Base-by-base conservation (phyloP, 1,140 invertebrate genomes). In the Drosophila kanapiae region DNA sequence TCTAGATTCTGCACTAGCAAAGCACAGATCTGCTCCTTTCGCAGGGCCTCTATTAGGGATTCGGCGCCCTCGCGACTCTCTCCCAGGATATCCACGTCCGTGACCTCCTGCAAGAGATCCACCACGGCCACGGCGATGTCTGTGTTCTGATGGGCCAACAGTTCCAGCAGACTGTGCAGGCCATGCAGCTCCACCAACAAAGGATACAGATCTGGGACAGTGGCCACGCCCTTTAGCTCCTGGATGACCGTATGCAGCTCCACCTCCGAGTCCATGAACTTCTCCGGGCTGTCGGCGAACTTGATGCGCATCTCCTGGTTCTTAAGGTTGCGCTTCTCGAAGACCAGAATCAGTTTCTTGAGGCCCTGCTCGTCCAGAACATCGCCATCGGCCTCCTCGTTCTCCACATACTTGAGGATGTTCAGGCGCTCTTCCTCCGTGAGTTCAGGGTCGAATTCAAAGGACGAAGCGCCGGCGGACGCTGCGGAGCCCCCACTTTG, bases 271-370 rank as follows among this genome's bases (percentile, higher is more conserved):
- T 99, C 99, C 98, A 99, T 99, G 93, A 99, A 99, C 93, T 99
- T 99, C 92, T 99, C 97, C 43, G 99, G 98, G 81, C 97, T 96
- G 93, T 99, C 99, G 4, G 98, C 97, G 94, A 98, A 99, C 93
- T 99, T 99, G 1, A 99, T 99, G 81, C 99, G 95, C 96, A 99
- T 98, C 94, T 99, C 99, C 92, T 99, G 97, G 93, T 99, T 99
- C 93, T 96, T 98, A 0, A 99, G 94, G 45, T 97, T 96, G 91
- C 97, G 95, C 91, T 99, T 99, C 91, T 99, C 99, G 94, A 99
- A 99, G 49, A 97, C 94, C 14, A 99, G 93, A 38, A 99, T 95
- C 90, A 99, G 95, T 92, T 97, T 96, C 90, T 99, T 99, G 2
- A 99, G 94, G 47, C 95, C 95, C 31, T 95, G 95, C 85, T 99